Base-by-base conservation (phyloP, 2,888 invertebrate genomes). In the Ormia ochracea region DNA sequence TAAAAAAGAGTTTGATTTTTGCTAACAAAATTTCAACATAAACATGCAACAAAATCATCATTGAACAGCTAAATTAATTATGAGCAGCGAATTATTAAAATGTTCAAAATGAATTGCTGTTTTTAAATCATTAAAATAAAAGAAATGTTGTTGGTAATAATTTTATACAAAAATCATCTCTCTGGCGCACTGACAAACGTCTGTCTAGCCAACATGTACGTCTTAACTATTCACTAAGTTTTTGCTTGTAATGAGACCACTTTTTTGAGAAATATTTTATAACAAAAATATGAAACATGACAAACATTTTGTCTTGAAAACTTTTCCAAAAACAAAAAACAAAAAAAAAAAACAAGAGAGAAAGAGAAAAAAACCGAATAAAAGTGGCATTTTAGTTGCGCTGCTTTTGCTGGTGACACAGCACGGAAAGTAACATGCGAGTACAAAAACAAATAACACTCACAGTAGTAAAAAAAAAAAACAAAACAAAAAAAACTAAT, bases 271-370 rank as follows among this genome's bases (percentile, higher is more conserved):
- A 74, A 58, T 54, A 70, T 63, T n/a, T 63, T 66, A 66, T 61
- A 75, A 61, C 59, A 59, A 74, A 77, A 79, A 65, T 79, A 74
- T 79, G 70, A 75, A 70, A 79, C 74, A 65, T 75, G 79, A 75
- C 79, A 79, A 79, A 75, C 70, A 79, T 79, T 79, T 75, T 75
- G 65, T 79, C 74, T 65, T 75, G 19, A 72, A 31, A 72, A 41
- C 2, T 63, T 65, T 12, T 10, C 5, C 33, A 61, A 33, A 43
- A n/a, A n/a, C n/a, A n/a, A 56, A 52, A 43, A 33, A 2, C 14
- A 36, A 12, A 56, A 31, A 26, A 54, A 54, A 38, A 58, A n/a
- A n/a, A n/a, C n/a, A n/a, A n/a, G n/a, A n/a, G n/a, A n/a, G n/a
- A n/a, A n/a, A n/a, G n/a, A n/a, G n/a, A n/a, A n/a, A n/a, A n/a